Conservation (phyloP, 2,113 vertebrate genomes). For the Rhodinocichla rosea region DNA sequence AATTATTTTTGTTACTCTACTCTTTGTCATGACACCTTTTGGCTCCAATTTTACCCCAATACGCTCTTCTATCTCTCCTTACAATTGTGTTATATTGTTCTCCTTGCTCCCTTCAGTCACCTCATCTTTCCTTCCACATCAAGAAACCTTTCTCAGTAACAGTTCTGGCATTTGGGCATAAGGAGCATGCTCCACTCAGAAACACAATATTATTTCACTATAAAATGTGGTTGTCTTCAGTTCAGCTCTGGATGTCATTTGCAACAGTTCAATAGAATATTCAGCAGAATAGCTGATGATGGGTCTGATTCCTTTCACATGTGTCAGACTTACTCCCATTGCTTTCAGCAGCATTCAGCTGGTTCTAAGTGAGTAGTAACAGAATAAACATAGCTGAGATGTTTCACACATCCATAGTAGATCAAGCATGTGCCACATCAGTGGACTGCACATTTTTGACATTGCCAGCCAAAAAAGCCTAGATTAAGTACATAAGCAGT, state of each 20-base stretch:
- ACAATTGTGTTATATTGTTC: neutral
- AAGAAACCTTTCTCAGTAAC: neutral
- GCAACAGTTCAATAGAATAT: neutral
- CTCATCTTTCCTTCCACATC: constrained; percentile 10
- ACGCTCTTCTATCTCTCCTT: neutral
- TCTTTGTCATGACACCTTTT: neutral
- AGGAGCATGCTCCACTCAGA: neutral
- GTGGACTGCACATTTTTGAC: neutral
- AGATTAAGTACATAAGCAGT: neutral
- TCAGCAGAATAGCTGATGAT: neutral
- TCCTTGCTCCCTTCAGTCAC: neutral
- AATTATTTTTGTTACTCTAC: neutral
- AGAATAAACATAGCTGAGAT: neutral
- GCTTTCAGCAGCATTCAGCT: neutral
- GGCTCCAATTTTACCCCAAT: neutral
- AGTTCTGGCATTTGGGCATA: neutral
- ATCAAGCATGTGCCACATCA: neutral
- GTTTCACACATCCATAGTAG: neutral
- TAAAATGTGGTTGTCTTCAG: neutral
- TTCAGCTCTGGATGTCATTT: constrained; percentile 6
- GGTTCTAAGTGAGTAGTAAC: neutral
- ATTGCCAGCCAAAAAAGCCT: neutral
- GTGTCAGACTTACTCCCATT: neutral
- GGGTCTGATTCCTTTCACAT: neutral
- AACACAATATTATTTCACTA: constrained; percentile 8